Conservation (phyloP, 2,888 invertebrate genomes). For the Tinea trinotella region DNA sequence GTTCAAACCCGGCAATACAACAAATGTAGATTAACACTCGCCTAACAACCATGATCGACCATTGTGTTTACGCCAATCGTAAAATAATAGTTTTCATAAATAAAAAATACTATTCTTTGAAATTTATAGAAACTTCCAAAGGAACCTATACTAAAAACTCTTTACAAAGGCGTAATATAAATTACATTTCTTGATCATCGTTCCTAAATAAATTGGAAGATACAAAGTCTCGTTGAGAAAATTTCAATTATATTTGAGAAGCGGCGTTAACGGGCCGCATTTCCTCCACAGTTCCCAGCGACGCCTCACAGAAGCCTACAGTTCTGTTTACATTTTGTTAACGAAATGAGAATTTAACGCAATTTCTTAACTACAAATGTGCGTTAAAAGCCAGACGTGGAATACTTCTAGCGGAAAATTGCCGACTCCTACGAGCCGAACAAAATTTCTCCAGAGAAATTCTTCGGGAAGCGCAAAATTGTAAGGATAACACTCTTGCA, state of each 20-base stretch:
- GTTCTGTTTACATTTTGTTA: slow-evolving; percentile 64
- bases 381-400: slow-evolving; percentile 39
- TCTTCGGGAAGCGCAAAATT: slow-evolving; percentile 3
- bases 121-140: too few species aligned
- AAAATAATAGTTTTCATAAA: too few species aligned
- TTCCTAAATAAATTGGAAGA: slow-evolving; percentile 39
- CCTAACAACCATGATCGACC: slow-evolving; percentile 24
- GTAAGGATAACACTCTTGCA: slow-evolving; percentile 6
- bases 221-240: slow-evolving; percentile 43
- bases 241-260: slow-evolving; percentile 50
- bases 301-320: slow-evolving; percentile 35
- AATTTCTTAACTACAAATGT: slow-evolving; percentile 57
- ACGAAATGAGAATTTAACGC: slow-evolving; percentile 59
- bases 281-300: slow-evolving; percentile 28
- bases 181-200: slow-evolving; percentile 16
- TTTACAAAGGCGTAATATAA: slow-evolving; percentile 4
- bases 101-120: too few species aligned
- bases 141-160: too few species aligned
- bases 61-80: too few species aligned
- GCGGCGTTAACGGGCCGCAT: slow-evolving; percentile 35
- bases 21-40: slow-evolving; percentile 33
- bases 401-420: slow-evolving; percentile 44
- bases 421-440: slow-evolving; percentile 17
- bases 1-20: slow-evolving; percentile 21
- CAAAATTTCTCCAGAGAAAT: slow-evolving; percentile 4